A percentile compares a stretch with the other conserved stretches of the same genome.
These are phyloP conservation scores for Mionectes olivaceus DNA, from an alignment of 2,797 vertebrate genomes.

Conservation along the genomic window DNA sequence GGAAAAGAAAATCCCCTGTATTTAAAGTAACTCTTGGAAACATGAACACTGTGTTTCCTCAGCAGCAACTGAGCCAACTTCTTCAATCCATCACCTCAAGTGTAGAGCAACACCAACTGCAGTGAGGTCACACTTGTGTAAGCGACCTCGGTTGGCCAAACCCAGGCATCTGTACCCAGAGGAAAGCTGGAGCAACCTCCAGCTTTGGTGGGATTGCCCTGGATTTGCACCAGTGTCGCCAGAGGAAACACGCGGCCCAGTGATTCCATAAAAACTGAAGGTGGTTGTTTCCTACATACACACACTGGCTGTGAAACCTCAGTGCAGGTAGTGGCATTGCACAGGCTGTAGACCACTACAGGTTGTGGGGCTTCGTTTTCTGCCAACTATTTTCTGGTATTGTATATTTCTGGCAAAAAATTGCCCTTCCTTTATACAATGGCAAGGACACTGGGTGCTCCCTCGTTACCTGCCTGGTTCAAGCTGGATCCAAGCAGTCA, in stretches of 20 bases:
- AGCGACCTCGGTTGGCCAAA: neutral
- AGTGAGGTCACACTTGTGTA: neutral
- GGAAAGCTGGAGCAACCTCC: neutral
- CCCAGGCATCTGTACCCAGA: neutral
- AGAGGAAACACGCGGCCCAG: neutral
- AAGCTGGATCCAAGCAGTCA: neutral
- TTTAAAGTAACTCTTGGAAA: slow-evolving; percentile 20
- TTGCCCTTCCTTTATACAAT: neutral
- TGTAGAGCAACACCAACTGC: neutral
- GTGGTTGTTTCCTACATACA: neutral
- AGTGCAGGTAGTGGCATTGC: neutral
- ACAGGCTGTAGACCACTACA: neutral
- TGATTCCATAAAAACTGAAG: neutral
- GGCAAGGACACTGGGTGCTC: neutral
- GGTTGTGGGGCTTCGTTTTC: neutral
- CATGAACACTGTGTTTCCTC: neutral
- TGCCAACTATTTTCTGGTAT: neutral
- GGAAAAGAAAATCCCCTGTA: slow-evolving; percentile 28
- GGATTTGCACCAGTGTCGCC: neutral
- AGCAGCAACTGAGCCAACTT: slow-evolving; percentile 2
- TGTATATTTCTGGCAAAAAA: neutral
- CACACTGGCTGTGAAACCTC: neutral
- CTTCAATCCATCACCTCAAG: neutral
- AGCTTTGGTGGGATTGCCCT: neutral
- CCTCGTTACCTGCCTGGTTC: fast-evolving